Evolutionary conservation across 2,888 invertebrate species (phyloP).

Genomic region (Smittia aterrima): DNA sequence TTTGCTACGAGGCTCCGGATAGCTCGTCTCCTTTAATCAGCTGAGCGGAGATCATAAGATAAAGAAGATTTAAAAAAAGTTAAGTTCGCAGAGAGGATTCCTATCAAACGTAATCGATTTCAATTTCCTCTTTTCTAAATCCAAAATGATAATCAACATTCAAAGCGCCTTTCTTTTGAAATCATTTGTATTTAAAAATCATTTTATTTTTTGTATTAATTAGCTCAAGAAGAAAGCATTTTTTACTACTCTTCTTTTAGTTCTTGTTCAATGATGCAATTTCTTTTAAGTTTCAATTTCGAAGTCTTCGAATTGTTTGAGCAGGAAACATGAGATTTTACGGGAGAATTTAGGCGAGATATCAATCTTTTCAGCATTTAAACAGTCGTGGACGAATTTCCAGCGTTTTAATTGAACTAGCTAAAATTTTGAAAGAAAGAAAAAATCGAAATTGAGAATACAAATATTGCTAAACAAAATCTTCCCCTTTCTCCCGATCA

Average conservation of each 20-base stretch:
- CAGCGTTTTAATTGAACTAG: not conserved
- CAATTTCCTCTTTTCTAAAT: not conserved
- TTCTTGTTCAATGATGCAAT: not conserved
- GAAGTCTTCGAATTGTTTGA: not conserved
- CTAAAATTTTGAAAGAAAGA: slow-evolving; percentile 1
- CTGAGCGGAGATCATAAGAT: slow-evolving; percentile 41
- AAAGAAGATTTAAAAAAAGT: not conserved
- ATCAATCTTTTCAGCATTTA: not conserved
- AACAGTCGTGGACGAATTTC: not conserved
- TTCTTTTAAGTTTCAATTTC: not conserved
- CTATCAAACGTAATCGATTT: slow-evolving; percentile 3
- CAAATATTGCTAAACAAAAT: not conserved
- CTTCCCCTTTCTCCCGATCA: not conserved
- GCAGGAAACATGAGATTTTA: not conserved
- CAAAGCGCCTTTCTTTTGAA: not conserved
- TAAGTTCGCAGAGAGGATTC: not conserved
- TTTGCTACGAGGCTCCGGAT: slow-evolving; percentile 45
- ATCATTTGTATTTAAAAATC: not conserved
- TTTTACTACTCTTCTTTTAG: not conserved
- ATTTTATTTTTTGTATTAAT: slow-evolving; percentile 4
- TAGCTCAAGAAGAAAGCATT: not conserved
- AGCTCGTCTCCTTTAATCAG: slow-evolving; percentile 54
- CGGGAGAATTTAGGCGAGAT: not conserved
- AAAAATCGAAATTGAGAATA: no score
- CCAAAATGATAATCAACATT: not conserved